Evolutionary conservation across 2,113 vertebrate genomes (phyloP), one percentile per base, ranked within the genome.

Genomic region (Odocoileus virginianus): DNA sequence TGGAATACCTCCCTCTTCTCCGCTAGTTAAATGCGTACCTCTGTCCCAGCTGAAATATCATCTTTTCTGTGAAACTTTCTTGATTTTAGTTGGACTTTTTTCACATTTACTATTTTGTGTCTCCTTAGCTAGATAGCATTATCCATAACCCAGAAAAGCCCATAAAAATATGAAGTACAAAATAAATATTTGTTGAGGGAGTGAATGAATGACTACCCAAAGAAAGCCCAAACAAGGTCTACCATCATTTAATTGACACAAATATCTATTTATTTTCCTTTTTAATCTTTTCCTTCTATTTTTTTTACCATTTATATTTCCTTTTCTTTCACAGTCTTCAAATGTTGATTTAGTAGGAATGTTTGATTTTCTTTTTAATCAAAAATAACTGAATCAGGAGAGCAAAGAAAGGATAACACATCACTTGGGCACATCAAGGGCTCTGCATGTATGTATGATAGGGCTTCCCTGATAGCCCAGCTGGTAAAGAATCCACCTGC

Each of bases 321-420:
- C 17, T 82, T 19, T 64, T 87, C 21, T 74, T 92, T 71, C 3
- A 54, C 36, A 87, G 19, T 86, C 83, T 97, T 91, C 28, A 64
- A 43, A 28, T 87, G 21, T 58, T 92, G 88, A 89, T 60, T 76
- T 97, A 40, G 6, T 91, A 93, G 60, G 50, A 86, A 82, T 93
- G 78, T 83, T 50, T 91, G 2, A 55, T 83, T 93, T 87, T 3
- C 85, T 87, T 95, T 93, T 40, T 6, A 40, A 86, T 47, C 16
- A 17, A 40, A 93, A 91, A 93, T 91, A 97, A 93, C 54, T 86
- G 25, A 76, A 64, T 89, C 55, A 83, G 67, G 9, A 96, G 30
- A 87, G 15, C 10, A 84, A 57, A 91, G 27, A 61, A 94, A 94
- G 45, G 45, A 61, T 90, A 90, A 36, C 60, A 36, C 3, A 40